Evolutionary conservation across 2,888 invertebrate species (phyloP).

Genomic region (Aleiodes leptofemur): DNA sequence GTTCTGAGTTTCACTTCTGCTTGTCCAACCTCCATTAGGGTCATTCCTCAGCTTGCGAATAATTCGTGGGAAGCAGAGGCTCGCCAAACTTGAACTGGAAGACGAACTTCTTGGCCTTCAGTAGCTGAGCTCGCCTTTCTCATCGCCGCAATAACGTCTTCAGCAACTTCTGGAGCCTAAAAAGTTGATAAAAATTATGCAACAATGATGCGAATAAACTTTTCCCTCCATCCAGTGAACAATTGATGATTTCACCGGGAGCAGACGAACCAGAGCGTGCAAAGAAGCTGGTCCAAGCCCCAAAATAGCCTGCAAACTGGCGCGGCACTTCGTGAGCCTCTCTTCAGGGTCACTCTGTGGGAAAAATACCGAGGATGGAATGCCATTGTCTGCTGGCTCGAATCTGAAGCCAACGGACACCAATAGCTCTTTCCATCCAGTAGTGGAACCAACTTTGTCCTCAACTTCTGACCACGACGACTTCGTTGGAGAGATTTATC

Average conservation of each 20-base stretch:
- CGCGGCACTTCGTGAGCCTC: slow-evolving; percentile 91
- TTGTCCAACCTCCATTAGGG: slow-evolving; percentile 96
- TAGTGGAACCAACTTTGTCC: slow-evolving; percentile 91
- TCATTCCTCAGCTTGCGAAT: slow-evolving; percentile 94
- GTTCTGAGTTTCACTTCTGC: slow-evolving; percentile 94
- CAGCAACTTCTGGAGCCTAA: slow-evolving; percentile 85
- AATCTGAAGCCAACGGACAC: slow-evolving; percentile 98
- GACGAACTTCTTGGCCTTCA: slow-evolving; percentile 81
- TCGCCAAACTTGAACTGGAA: slow-evolving; percentile 85
- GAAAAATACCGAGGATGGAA: slow-evolving; percentile 97
- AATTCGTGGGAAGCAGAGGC: slow-evolving; percentile 96
- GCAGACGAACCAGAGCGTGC: slow-evolving; percentile 79
- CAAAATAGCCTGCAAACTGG: slow-evolving; percentile 92
- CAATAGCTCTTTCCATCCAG: slow-evolving; percentile 94
- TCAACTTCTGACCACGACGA: slow-evolving; percentile 95
- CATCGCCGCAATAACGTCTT: slow-evolving; percentile 93
- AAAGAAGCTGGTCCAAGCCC: slow-evolving; percentile 85
- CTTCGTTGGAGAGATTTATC: slow-evolving; percentile 97
- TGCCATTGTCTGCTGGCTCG: slow-evolving; percentile 95
- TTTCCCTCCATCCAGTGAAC: not conserved
- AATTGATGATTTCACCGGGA: slow-evolving; percentile 64
- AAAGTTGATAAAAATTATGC: slow-evolving; percentile 39
- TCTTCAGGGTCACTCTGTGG: slow-evolving; percentile 97
- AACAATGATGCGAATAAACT: not conserved
- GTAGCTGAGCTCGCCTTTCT: slow-evolving; percentile 89